Conservation (phyloP, 1,140 invertebrate genomes). For the Dreissena polymorpha region DNA sequence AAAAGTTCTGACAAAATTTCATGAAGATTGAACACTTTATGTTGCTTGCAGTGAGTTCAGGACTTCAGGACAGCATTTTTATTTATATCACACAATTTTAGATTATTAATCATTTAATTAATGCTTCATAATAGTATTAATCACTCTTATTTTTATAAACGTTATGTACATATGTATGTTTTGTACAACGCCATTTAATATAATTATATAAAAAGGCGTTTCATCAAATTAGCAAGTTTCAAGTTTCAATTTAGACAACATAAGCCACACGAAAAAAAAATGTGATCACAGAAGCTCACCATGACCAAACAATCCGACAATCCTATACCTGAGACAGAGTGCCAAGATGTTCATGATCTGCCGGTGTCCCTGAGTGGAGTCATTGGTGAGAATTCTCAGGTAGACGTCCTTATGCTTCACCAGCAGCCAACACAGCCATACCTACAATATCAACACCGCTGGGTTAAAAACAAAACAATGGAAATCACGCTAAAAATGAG, state of each 20-base stretch:
- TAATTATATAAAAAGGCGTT: background rate
- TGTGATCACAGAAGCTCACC: background rate
- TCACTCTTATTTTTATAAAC: too few relatives aligned
- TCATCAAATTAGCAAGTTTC: background rate
- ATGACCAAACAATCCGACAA: background rate
- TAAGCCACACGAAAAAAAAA: too few relatives aligned
- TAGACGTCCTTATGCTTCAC: conserved; percentile 68
- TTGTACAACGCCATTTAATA: background rate
- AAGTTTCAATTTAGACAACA: background rate
- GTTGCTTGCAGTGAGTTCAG: too few relatives aligned
- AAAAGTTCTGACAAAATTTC: too few relatives aligned
- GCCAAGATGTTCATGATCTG: conserved; percentile 65
- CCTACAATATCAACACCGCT: conserved; percentile 58
- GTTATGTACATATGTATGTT: background rate
- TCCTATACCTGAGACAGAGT: conserved; percentile 68
- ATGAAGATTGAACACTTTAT: too few relatives aligned
- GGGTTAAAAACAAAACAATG: background rate
- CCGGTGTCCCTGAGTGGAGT: conserved; percentile 47
- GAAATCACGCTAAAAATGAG: background rate
- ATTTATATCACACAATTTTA: too few relatives aligned
- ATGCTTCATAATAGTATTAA: too few relatives aligned
- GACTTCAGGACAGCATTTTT: too few relatives aligned
- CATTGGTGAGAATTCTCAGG: conserved; percentile 45
- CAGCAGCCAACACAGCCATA: conserved; percentile 70
- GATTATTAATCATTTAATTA: too few relatives aligned